Conservation (phyloP, 1,140 invertebrate genomes). For the Littorina saxatilis region DNA sequence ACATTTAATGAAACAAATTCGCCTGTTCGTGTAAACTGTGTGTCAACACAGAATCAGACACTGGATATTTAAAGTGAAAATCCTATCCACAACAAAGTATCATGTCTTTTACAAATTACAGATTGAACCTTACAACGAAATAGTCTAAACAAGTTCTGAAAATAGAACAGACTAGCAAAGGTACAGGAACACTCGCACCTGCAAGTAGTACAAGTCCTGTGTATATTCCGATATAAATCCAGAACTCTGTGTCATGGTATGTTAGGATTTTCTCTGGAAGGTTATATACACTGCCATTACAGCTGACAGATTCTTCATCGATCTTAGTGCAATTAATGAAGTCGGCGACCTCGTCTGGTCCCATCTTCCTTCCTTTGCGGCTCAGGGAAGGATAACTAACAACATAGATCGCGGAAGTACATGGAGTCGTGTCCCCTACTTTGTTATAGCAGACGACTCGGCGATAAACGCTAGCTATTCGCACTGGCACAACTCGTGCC, state of each 20-base stretch:
- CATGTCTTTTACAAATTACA: too few species aligned
- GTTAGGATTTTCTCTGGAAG: conserved; percentile 49
- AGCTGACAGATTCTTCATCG: conserved; percentile 39
- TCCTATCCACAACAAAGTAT: too few species aligned
- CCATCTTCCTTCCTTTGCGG: neutral
- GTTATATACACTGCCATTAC: conserved; percentile 48
- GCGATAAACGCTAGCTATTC: too few species aligned
- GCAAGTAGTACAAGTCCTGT: conserved; percentile 49
- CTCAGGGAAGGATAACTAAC: neutral
- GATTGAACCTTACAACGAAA: too few species aligned
- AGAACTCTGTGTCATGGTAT: conserved; percentile 48
- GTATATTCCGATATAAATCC: conserved; percentile 57
- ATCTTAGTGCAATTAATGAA: conserved; percentile 45
- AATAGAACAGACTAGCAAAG: too few species aligned
- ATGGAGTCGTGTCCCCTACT: neutral
- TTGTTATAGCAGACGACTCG: neutral
- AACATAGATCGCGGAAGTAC: neutral
- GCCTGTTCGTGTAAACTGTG: too few species aligned
- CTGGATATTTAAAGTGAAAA: too few species aligned
- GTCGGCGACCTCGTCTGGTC: neutral
- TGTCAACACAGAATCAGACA: too few species aligned
- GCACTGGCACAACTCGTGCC: too few species aligned
- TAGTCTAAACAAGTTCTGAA: too few species aligned
- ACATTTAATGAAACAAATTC: too few species aligned
- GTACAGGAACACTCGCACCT: conserved; percentile 40